Conservation (phyloP, 2,797 vertebrate genomes). For the Coregonus ussuriensis region DNA sequence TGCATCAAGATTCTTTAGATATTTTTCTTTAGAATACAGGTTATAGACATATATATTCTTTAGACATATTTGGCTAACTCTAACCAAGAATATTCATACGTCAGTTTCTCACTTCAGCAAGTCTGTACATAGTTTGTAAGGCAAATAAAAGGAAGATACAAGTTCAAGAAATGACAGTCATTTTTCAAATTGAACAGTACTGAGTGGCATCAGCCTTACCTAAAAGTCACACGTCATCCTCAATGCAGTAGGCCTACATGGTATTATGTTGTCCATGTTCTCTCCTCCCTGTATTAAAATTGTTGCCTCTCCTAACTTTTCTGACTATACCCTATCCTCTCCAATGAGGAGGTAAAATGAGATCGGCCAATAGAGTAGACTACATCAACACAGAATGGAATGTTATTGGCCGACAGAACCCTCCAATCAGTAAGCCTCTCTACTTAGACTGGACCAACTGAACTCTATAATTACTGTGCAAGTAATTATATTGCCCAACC, state of each 20-base stretch:
- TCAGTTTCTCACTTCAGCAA: not conserved
- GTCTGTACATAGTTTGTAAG: not conserved
- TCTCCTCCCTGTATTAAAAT: slow-evolving; percentile 32
- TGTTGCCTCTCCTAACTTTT: slow-evolving; percentile 51
- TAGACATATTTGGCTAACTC: not conserved
- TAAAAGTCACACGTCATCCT: not conserved
- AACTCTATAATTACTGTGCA: slow-evolving; percentile 71
- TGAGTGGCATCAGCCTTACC: not conserved
- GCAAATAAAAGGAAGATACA: too few relatives aligned
- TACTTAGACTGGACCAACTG: slow-evolving; percentile 54
- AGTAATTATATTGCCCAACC: slow-evolving; percentile 60
- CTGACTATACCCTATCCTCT: slow-evolving; percentile 52
- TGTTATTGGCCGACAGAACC: slow-evolving; percentile 60
- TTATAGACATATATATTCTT: not conserved
- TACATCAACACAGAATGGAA: slow-evolving; percentile 53
- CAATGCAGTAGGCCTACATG: not conserved
- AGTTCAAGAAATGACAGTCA: not conserved
- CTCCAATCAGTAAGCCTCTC: slow-evolving; percentile 71
- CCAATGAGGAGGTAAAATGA: slow-evolving; percentile 70
- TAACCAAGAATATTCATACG: not conserved
- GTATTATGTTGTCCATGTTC: slow-evolving; percentile 15
- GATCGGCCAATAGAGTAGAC: slow-evolving; percentile 62
- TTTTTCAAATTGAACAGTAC: not conserved
- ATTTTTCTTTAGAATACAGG: too few relatives aligned
- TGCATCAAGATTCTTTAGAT: not conserved